Evolutionary conservation across 2,888 invertebrate genomes (phyloP).

Genomic region (Diaperis boleti): DNA sequence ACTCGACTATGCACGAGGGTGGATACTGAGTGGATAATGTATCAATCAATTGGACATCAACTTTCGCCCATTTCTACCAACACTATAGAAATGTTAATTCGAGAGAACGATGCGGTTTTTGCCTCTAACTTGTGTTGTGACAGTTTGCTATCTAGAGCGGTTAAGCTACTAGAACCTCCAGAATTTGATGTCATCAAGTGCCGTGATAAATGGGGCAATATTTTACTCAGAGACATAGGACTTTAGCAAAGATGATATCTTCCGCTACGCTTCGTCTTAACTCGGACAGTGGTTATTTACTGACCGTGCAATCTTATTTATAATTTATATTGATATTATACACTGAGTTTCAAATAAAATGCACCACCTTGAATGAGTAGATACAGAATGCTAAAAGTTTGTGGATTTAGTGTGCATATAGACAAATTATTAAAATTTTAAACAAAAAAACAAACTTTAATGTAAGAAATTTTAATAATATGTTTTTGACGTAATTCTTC

Average conservation of each 20-base stretch:
- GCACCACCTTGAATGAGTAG: too few relatives aligned
- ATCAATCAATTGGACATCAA: slow-evolving; percentile 36
- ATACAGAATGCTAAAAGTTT: too few relatives aligned
- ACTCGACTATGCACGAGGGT: slow-evolving; percentile 30
- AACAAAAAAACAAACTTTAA: too few relatives aligned
- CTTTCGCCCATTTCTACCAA: slow-evolving; percentile 1
- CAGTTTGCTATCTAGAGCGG: slow-evolving; percentile 26
- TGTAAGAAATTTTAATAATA: too few relatives aligned
- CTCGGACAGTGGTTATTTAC: slow-evolving; percentile 60
- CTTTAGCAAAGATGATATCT: slow-evolving; percentile 65
- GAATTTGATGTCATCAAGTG: slow-evolving; percentile 62
- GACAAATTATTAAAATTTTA: too few relatives aligned
- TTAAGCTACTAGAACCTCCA: slow-evolving; percentile 49
- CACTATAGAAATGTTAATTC: slow-evolving; percentile 31
- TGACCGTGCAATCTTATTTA: slow-evolving; percentile 61
- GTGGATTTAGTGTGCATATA: too few relatives aligned
- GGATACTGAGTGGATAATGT: slow-evolving; percentile 38
- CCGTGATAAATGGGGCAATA: slow-evolving; percentile 63
- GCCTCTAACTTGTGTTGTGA: slow-evolving; percentile 28
- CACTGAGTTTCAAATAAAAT: too few relatives aligned
- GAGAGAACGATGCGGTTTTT: slow-evolving; percentile 7
- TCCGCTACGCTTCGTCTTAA: slow-evolving; percentile 55
- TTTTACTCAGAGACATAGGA: slow-evolving; percentile 64
- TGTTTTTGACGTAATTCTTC: too few relatives aligned
- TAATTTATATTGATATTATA: slow-evolving; percentile 62